Conservation (phyloP, 2,797 vertebrate genomes). For the Sus cebifrons region DNA sequence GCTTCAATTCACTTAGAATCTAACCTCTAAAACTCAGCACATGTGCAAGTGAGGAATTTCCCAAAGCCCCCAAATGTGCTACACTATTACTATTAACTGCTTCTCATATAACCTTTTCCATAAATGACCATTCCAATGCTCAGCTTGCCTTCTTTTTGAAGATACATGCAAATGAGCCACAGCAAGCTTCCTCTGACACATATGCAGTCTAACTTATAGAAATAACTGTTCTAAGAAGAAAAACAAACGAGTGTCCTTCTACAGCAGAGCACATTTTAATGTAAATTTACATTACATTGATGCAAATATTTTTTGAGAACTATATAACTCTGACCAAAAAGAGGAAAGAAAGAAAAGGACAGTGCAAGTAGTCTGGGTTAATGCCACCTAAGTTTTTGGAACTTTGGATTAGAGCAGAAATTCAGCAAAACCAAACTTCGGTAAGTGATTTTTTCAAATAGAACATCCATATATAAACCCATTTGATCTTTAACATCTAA, state of each 20-base stretch:
- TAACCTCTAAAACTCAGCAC: neutral
- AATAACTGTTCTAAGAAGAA: neutral
- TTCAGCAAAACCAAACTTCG: neutral
- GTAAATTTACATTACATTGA: neutral
- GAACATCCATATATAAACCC: neutral
- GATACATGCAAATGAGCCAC: neutral
- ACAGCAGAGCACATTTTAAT: neutral
- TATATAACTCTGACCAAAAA: neutral
- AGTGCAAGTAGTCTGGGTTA: neutral
- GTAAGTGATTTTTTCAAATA: constrained; percentile 34
- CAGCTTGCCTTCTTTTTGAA: neutral
- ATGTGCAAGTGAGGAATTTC: neutral
- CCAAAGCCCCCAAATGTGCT: neutral
- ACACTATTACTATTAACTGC: neutral
- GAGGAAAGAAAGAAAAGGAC: neutral
- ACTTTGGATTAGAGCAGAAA: neutral
- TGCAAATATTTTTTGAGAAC: neutral
- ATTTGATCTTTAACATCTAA: neutral
- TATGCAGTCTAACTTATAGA: neutral
- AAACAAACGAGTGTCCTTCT: neutral
- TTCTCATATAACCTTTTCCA: neutral
- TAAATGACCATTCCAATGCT: constrained; percentile 10
- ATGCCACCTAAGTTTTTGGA: neutral
- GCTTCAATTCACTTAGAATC: neutral
- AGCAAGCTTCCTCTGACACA: neutral